phyloP scores from a whole-genome alignment of 1,140 invertebrate species.

The Ruditapes philippinarum region DNA sequence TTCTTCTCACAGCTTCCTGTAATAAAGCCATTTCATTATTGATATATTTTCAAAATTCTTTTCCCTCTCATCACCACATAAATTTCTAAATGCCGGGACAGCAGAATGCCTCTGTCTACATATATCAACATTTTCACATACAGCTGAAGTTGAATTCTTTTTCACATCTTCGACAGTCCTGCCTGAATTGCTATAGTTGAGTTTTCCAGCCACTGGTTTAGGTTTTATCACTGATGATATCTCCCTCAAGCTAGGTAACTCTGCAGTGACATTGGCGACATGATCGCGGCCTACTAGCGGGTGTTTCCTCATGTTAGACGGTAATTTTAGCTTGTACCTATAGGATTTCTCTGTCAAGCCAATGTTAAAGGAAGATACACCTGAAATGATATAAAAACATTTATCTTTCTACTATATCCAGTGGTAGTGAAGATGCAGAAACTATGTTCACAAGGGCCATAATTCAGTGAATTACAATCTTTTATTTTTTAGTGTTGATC shows the following conservation, averaged over 20 bases:
- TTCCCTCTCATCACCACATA: neutral
- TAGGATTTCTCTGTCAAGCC: neutral
- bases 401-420: too few relatives aligned
- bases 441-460: too few relatives aligned
- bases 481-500: too few relatives aligned
- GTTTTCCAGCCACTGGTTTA: neutral
- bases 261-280: conserved; percentile 28
- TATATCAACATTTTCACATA: too few relatives aligned
- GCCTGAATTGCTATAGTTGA: neutral
- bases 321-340: neutral
- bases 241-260: conserved; percentile 6
- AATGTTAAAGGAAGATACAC: too few relatives aligned
- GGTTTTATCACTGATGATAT: conserved; percentile 22
- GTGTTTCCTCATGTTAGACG: conserved; percentile 23
- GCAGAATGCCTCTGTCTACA: conserved; percentile 5
- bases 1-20: conserved; percentile 33
- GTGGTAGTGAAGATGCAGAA: too few relatives aligned
- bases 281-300: conserved; percentile 13
- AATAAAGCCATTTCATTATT: conserved; percentile 51
- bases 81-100: conserved; percentile 36
- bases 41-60: conserved; percentile 19
- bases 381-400: neutral
- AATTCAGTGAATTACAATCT: too few relatives aligned
- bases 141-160: too few relatives aligned
- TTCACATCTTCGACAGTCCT: too few relatives aligned